Base-by-base conservation (phyloP, 2,797 vertebrate genomes). In the Sebastes variabilis region DNA sequence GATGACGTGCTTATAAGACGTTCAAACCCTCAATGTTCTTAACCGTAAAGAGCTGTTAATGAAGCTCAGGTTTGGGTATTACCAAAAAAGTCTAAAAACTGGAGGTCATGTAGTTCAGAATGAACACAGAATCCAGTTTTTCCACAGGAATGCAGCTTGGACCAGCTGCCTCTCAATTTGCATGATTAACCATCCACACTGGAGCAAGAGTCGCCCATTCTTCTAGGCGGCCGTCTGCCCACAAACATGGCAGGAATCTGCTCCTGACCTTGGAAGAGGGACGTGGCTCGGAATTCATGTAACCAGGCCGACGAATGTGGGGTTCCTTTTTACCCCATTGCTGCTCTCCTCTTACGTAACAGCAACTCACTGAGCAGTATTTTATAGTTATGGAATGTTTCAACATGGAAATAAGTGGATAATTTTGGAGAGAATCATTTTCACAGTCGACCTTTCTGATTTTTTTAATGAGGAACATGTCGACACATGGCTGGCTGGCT, bases 161-260 rank as follows among this genome's bases (percentile, higher is more conserved):
- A 68, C 25, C 22, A 56, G 79, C 64, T 70, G 75, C 79, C 58
- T 82, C 73, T 80, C 76, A 77, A 66, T 87, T 83, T 91, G 78
- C 80, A 84, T 70, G 73, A 72, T 66, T 82, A 66, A 68, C 64
- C 64, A 12, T 83, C 82, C 77, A 34, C 67, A 56, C 56, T 64
- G 59, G 62, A 84, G 72, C 73, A 79, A 87, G 80, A 90, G 64
- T 71, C 13, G 6, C 1, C 62, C 82, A 66, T 87, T 90, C 84
- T 89, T 82, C 46, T 20, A 66, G 61, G 56, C 71, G 11, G 61
- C 80, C 1, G 49, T 46, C 86, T 81, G 66, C 87, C 93, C 92
- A 93, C 93, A 94, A 87, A 73, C 88, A 91, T 64, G 82, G 72
- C 78, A 90, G 88, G 90, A 92, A 93, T 94, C 86, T 55, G 79